Base-by-base conservation (phyloP, 2,797 vertebrate species). In the Choloepus didactylus region DNA sequence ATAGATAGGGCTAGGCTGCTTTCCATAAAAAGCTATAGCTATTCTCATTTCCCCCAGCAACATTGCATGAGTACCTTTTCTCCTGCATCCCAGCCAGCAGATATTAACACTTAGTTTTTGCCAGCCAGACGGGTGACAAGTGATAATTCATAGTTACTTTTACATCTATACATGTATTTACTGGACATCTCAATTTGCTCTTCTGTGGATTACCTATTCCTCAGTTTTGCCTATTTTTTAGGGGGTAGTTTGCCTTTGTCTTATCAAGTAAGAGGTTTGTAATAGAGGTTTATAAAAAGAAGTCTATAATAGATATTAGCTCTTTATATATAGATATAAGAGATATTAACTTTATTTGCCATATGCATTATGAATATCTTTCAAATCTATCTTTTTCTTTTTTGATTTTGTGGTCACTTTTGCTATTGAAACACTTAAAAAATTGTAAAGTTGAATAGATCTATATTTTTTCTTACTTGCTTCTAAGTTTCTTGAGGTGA, bases 331-430 rank as follows among this genome's bases (percentile, higher is more conserved):
- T 35, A 35, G 35, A 35, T 35, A 35, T 35, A 35, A 35, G 2
- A 35, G 35, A 35, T 35, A 35, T 35, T 35, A 35, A 35, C 35
- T 35, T 35, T 69, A 38, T 86, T 41, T 77, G 56, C 66, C 38
- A 21, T 5, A 62, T 49, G 70, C 41, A 49, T 87, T 70, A 60
- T 93, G 51, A 67, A 41, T 81, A 91, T 66, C 93, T 90, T 66
- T 12, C 6, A 18, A 14, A 51, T 38, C 6, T 70, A 3, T 41
- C 8, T 73, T 92, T 77, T 75, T 75, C n/a, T 25, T n/a, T 88
- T 93, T 90, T 92, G 21, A 87, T 41, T 91, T 80, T 27, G 10
- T 81, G n/a, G 49, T 83, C 27, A 80, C 44, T 70, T 95, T 83
- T 89, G 64, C 60, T 92, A 66, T 15, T 85, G 46, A 91, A 70